Base-by-base conservation (phyloP, 1,140 invertebrate genomes). In the Doryteuthis pealeii region DNA sequence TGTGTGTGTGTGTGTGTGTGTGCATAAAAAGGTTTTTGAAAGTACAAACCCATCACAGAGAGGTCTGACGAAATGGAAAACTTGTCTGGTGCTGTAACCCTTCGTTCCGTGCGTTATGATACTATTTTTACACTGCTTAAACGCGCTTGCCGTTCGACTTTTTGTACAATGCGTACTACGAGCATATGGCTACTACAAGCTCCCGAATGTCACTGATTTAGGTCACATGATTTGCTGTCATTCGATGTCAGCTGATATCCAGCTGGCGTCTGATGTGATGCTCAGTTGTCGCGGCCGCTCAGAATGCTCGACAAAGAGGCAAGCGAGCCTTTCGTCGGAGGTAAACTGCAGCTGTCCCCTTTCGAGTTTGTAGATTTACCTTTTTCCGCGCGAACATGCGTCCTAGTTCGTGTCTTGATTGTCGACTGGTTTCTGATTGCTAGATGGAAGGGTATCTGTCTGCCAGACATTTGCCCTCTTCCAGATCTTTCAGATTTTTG, bases 181-280 rank as follows among this genome's bases (percentile, higher is more conserved):
- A 40, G 10, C 35, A 40, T 40, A 40, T 40, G 35, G 35, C 10
- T 10, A 10, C 35, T 40, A 40, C 10, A 3, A 30, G 22, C 15
- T 15, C 3, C 15, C 22, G 4, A 5, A n/a, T 26, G 15, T 15
- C 32, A 8, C 66, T 18, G 6, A 28, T 10, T 22, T 6, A 22
- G 31, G 32, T 68, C 66, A 32, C 28, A 68, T 14, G 32, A 68
- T 31, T 10, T 33, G 66, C 18, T 31, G 66, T 68, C 66, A 22
- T 68, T n/a, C 26, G 1, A 32, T 68, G 31, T 68, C 66, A 10
- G 66, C 32, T 33, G 66, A 68, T 22, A 68, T 68, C 66, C 66
- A 68, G 30, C 66, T 68, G 66, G 22, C 18, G 28, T 68, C 66
- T 22, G 66, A 68, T 18, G 26, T n/a, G n/a, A n/a, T 68, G 31